Percentiles rank a stretch among this genome's conserved stretches.
These are phyloP conservation scores for Buphagus erythrorhynchus DNA, from an alignment of 2,797 vertebrate genomes.

Conservation along the genomic window DNA sequence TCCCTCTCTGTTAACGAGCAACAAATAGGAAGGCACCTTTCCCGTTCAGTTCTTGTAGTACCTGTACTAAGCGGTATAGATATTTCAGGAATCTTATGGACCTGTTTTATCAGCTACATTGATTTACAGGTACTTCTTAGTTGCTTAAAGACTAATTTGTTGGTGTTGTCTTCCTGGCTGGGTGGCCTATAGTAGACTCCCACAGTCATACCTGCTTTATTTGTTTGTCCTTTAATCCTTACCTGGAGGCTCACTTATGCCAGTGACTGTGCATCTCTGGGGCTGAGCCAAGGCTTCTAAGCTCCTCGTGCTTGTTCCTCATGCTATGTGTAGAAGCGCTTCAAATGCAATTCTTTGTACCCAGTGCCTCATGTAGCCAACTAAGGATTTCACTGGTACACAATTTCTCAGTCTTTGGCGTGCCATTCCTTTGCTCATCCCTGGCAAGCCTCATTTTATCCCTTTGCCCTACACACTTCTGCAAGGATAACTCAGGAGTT, in stretches of 20 bases:
- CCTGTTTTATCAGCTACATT: background rate
- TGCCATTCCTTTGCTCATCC: background rate
- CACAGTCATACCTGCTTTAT: background rate
- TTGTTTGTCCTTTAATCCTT: background rate
- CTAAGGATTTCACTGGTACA: background rate
- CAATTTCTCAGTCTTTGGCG: background rate
- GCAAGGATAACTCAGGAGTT: background rate
- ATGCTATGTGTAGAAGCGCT: background rate
- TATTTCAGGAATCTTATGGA: background rate
- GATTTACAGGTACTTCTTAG: background rate
- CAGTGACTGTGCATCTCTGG: background rate
- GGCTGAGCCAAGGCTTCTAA: background rate
- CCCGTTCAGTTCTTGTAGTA: background rate
- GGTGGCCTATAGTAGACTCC: background rate
- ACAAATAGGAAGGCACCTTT: background rate
- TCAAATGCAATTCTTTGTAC: background rate
- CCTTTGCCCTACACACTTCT: background rate
- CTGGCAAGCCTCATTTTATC: fast-evolving
- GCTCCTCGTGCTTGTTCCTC: background rate
- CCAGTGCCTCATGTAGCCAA: fast-evolving
- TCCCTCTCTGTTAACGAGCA: background rate
- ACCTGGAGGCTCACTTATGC: background rate
- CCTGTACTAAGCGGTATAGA: background rate
- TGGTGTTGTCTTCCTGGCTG: background rate
- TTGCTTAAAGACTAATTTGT: background rate